Conservation (phyloP, 2,113 vertebrate species). For the Zonotrichia leucophrys region DNA sequence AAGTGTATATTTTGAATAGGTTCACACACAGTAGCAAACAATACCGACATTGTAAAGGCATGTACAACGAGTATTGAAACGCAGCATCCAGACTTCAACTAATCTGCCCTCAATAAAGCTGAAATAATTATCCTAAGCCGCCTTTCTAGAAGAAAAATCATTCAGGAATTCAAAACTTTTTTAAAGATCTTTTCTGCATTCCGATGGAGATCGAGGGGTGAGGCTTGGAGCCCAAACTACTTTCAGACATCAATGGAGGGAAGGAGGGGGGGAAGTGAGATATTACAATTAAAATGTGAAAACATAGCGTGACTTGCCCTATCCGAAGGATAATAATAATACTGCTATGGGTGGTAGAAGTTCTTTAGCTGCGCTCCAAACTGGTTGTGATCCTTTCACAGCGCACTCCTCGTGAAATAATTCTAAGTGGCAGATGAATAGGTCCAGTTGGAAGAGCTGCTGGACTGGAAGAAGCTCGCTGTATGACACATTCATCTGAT, state of each 20-base stretch:
- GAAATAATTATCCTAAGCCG: slow-evolving; percentile 98
- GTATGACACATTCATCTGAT: slow-evolving; percentile 83
- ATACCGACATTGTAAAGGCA: slow-evolving; percentile 90
- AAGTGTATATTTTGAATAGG: slow-evolving; percentile 90
- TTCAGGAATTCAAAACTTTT: slow-evolving; percentile 96
- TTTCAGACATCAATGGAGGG: slow-evolving; percentile 75
- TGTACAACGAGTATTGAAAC: slow-evolving; percentile 88
- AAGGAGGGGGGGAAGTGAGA: slow-evolving; percentile 32
- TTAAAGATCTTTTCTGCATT: slow-evolving; percentile 87
- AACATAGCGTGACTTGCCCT: slow-evolving; percentile 71
- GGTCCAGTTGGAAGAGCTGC: slow-evolving; percentile 83
- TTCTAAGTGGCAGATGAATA: slow-evolving; percentile 82
- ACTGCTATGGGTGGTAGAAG: slow-evolving; percentile 66
- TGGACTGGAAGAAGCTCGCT: slow-evolving; percentile 88
- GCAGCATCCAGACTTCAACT: slow-evolving; percentile 89
- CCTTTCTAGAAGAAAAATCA: slow-evolving; percentile 95
- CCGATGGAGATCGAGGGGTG: slow-evolving; percentile 83
- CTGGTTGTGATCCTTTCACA: slow-evolving; percentile 80
- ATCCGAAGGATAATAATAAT: slow-evolving; percentile 64
- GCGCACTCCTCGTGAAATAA: slow-evolving; percentile 80
- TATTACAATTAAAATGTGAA: slow-evolving; percentile 78
- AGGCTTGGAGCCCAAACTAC: slow-evolving; percentile 70
- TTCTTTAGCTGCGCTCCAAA: slow-evolving; percentile 76
- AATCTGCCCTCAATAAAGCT: slow-evolving; percentile 96
- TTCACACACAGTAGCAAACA: slow-evolving; percentile 92